Conservation (phyloP, 64 coral and sea anemone species). For the Stylophora pistillata region DNA sequence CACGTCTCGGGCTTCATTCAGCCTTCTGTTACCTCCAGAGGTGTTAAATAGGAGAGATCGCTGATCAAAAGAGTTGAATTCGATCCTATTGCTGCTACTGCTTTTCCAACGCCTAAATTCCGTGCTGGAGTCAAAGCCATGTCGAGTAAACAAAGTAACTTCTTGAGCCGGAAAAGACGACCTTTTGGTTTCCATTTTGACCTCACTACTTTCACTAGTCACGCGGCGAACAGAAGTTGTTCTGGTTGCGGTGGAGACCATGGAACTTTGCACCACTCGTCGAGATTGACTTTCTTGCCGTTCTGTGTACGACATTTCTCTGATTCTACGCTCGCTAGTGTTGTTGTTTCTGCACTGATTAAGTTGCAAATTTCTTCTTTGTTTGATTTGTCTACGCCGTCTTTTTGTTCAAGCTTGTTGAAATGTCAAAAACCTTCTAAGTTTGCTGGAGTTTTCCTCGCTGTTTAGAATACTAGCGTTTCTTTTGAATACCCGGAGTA, state of each 20-base stretch:
- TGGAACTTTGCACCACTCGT: background rate
- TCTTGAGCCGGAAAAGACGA: background rate
- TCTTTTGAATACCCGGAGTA: too few species aligned
- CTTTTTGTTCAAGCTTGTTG: background rate
- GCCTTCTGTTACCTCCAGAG: background rate
- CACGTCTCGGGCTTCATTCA: background rate
- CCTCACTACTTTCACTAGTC: background rate
- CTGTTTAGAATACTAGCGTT: too few species aligned
- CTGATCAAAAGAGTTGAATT: background rate
- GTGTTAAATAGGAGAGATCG: background rate
- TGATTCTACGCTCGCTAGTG: background rate
- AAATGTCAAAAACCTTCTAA: too few species aligned
- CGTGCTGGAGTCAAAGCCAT: background rate
- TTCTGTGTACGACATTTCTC: background rate
- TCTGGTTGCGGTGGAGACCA: background rate
- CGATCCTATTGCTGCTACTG: background rate
- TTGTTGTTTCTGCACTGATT: background rate
- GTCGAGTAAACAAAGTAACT: constrained; percentile 1
- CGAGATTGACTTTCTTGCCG: background rate
- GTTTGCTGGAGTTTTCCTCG: too few species aligned
- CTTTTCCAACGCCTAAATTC: background rate
- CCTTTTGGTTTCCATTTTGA: background rate
- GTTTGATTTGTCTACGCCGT: background rate
- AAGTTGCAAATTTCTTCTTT: background rate
- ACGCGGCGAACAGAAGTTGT: background rate